Evolutionary conservation across 2,113 vertebrate genomes (phyloP), one percentile per base, ranked within the genome.

Genomic region (Channa maculata): DNA sequence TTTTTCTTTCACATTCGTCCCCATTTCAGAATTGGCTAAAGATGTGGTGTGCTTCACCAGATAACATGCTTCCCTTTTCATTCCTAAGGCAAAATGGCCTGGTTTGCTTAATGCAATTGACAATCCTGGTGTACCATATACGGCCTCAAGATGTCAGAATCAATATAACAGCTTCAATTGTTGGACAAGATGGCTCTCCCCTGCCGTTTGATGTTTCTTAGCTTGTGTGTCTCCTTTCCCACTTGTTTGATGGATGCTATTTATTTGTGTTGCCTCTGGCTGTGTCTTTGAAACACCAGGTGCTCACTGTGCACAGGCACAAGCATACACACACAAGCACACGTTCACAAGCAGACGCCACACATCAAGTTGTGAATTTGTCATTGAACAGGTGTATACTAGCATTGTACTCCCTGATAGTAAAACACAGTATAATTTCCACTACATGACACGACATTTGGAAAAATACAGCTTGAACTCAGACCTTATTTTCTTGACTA

Each of bases 141-240:
- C 45, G 62, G 65, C 67, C 61, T 63, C 39, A 59, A 82, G 70
- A 89, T 87, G 92, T 89, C 90, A 84, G 63, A 91, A 86, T 88
- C 65, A 79, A 89, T 91, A 88, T 83, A 81, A 85, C 77, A 82
- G 70, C 80, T 80, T 70, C 74, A 65, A 70, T 39, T 73, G 69
- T 38, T 48, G 74, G 46, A 80, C 54, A 80, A 75, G 80, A 86
- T 79, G 63, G 52, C 63, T 54, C 72, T 75, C 71, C 82, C 70
- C 66, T 70, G 60, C 75, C 5, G 61, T 90, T 83, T 80, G 78
- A 84, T 83, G 79, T 79, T 77, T 57, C 80, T 81, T 59, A 54
- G 63, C 82, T 79, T 86, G 68, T 75, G 67, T 49, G 46, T 72
- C 78, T 75, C 46, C 60, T 80, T 77, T 67, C 70, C 63, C 65